phyloP scores from a whole-genome alignment of 2,888 invertebrate genomes.

The Chloromyia formosa region DNA sequence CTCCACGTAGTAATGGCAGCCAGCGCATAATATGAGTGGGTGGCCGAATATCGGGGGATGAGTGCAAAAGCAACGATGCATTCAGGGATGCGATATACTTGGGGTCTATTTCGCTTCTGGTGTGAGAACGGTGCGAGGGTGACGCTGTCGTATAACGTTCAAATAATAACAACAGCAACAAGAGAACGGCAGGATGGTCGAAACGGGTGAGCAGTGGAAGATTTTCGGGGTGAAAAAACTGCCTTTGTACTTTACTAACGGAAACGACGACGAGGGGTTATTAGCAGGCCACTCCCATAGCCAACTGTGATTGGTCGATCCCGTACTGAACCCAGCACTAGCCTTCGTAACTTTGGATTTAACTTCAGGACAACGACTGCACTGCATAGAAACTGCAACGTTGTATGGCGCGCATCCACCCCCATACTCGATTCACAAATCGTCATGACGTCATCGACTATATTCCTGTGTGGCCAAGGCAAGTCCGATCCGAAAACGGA shows the following conservation, averaged over 20 bases:
- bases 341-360: constrained; percentile 32
- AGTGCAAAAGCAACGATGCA: constrained; percentile 13
- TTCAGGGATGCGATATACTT: constrained; percentile 13
- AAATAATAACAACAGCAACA: constrained; percentile 36
- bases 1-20: constrained; percentile 38
- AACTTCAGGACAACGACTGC: constrained; percentile 34
- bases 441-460: constrained; percentile 20
- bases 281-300: constrained; percentile 49
- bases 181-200: constrained; percentile 16
- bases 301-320: constrained; percentile 49
- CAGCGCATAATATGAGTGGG: constrained; percentile 12
- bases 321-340: constrained; percentile 36
- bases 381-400: constrained; percentile 35
- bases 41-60: not conserved
- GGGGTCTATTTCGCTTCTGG: not conserved
- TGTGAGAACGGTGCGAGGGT: constrained; percentile 33
- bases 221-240: constrained; percentile 24
- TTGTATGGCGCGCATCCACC: constrained; percentile 41
- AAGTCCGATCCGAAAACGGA: constrained; percentile 31
- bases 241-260: constrained; percentile 24
- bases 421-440: constrained; percentile 19
- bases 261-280: constrained; percentile 44
- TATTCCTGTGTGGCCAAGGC: constrained; percentile 13
- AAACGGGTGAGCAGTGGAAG: not conserved
- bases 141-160: constrained; percentile 28